Percentiles rank a stretch among this genome's conserved stretches.
Conservation (phyloP, 1,140 invertebrate species). For the Nebria ingens region DNA sequence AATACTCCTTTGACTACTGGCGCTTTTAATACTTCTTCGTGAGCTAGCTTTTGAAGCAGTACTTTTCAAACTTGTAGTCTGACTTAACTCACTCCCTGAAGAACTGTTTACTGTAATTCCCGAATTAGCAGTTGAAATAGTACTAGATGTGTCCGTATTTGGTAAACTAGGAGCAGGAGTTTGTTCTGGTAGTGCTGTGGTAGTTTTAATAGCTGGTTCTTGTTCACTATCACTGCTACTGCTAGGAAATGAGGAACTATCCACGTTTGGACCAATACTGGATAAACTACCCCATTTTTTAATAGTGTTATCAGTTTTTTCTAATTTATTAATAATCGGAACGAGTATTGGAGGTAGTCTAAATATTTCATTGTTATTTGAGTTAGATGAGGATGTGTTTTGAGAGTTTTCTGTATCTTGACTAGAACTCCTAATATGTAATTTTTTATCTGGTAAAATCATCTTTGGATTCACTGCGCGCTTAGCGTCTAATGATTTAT, state of each 20-base stretch:
- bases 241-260: conserved; percentile 52
- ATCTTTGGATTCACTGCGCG: conserved; percentile 18
- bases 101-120: conserved; percentile 34
- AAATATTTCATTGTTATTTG: conserved; percentile 41
- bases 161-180: conserved; percentile 23
- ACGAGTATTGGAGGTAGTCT: conserved; percentile 58
- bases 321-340: conserved; percentile 39
- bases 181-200: conserved; percentile 18
- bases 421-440: conserved; percentile 37
- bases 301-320: conserved; percentile 21
- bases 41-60: conserved; percentile 28
- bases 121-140: conserved; percentile 34
- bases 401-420: conserved; percentile 45
- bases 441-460: conserved; percentile 21
- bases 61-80: neutral
- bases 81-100: conserved; percentile 37
- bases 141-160: conserved; percentile 37
- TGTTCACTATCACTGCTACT: conserved; percentile 39
- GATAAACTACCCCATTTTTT: conserved; percentile 44
- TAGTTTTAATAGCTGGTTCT: conserved; percentile 31
- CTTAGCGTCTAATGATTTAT: conserved; percentile 13
- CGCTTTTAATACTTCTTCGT: conserved; percentile 47
- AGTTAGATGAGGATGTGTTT: conserved; percentile 31
- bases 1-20: conserved; percentile 35
- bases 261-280: conserved; percentile 52